Percentiles rank a stretch among this genome's conserved stretches.
Conservation (phyloP, 2,888 invertebrate species). For the Melanophora roralis region DNA sequence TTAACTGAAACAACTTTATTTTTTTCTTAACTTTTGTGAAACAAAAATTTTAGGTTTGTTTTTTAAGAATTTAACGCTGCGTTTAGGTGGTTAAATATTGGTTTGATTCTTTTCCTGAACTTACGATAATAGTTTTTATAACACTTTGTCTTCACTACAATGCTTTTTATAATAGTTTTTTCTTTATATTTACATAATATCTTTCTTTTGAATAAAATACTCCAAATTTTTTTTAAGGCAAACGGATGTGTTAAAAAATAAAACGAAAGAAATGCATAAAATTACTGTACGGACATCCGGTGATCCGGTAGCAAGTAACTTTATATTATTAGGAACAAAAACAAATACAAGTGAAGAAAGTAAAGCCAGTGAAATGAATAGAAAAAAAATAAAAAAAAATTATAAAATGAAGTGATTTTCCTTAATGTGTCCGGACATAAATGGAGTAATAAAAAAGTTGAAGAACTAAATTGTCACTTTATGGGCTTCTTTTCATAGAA, state of each 20-base stretch:
- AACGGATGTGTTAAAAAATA: conserved; percentile 58
- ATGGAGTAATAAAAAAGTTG: conserved; percentile 42
- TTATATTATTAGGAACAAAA: conserved; percentile 52
- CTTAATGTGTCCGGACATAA: conserved; percentile 54
- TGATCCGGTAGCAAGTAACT: conserved; percentile 60
- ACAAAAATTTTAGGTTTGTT: too few species aligned
- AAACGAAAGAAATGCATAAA: conserved; percentile 59
- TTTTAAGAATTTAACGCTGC: background rate
- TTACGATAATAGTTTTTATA: background rate
- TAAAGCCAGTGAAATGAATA: conserved; percentile 26
- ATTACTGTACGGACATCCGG: conserved; percentile 61
- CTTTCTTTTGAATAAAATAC: conserved; percentile 36
- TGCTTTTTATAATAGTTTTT: conserved; percentile 31
- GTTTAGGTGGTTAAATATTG: background rate
- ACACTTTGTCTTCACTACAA: conserved; percentile 38
- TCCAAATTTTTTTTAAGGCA: conserved; percentile 48
- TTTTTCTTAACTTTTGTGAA: background rate
- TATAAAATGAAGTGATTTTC: conserved; percentile 53
- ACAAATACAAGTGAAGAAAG: conserved; percentile 47
- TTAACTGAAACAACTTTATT: too few species aligned
- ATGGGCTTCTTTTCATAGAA: conserved; percentile 16
- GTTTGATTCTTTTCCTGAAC: background rate
- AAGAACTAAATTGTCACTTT: conserved; percentile 36
- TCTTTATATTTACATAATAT: conserved; percentile 45
- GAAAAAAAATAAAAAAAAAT: conserved; percentile 29